A percentile compares a stretch with the other conserved stretches of the same genome.
Conservation (phyloP, 1,140 invertebrate genomes). For the Ceratitis capitata region DNA sequence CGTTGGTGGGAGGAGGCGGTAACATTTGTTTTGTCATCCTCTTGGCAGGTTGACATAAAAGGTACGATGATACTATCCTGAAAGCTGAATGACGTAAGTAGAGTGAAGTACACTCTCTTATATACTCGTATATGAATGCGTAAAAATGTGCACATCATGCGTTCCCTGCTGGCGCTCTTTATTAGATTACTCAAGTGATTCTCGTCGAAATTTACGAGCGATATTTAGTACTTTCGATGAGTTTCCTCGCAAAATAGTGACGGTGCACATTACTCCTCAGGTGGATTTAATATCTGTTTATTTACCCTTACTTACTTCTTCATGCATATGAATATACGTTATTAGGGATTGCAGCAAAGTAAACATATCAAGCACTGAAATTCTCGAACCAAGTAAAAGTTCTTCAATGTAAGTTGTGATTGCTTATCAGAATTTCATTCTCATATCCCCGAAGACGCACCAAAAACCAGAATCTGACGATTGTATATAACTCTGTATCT, state of each 20-base stretch:
- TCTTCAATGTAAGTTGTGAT: too few species aligned
- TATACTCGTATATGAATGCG: background rate
- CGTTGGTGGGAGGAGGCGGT: background rate
- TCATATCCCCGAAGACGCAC: too few species aligned
- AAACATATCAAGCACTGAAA: too few species aligned
- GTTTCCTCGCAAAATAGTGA: background rate
- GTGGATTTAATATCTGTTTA: conserved; percentile 2
- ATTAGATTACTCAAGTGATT: conserved; percentile 27
- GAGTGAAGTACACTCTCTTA: background rate
- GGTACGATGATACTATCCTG: background rate
- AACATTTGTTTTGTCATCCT: conserved; percentile 12
- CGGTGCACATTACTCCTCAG: background rate
- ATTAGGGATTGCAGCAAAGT: too few species aligned
- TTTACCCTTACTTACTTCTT: too few species aligned
- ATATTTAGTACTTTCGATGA: conserved; percentile 24
- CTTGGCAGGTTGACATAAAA: background rate
- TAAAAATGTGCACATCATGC: background rate
- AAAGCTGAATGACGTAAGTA: too few species aligned
- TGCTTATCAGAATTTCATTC: too few species aligned
- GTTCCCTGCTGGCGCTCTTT: background rate
- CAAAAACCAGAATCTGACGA: too few species aligned
- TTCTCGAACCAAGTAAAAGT: too few species aligned
- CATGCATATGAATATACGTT: too few species aligned
- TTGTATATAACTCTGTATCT: too few species aligned
- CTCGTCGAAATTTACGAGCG: conserved; percentile 30